phyloP scores from a whole-genome alignment of 2,113 vertebrate genomes.

The Scopus umbretta region DNA sequence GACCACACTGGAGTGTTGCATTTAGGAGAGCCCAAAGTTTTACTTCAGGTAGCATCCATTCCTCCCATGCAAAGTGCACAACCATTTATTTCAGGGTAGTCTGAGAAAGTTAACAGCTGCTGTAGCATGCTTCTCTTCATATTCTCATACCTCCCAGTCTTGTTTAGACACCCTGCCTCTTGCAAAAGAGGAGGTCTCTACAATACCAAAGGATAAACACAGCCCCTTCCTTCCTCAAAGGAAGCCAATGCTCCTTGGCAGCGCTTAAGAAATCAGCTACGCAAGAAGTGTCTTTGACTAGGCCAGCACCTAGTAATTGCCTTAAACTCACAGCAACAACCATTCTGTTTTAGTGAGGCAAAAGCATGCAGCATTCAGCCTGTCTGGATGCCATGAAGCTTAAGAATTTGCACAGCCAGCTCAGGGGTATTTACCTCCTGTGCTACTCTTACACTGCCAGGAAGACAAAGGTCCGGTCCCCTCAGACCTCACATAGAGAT shows the following conservation, averaged over 20 bases:
- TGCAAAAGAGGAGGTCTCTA: background rate
- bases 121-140: background rate
- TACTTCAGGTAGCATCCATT: background rate
- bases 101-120: background rate
- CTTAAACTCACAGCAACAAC: background rate
- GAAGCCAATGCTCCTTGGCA: background rate
- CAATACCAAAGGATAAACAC: background rate
- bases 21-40: background rate
- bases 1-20: background rate
- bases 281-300: background rate
- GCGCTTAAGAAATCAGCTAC: background rate
- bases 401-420: background rate
- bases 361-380: background rate
- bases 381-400: accelerated
- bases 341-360: accelerated
- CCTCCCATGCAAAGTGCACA: accelerated
- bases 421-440: background rate
- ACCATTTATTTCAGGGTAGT: background rate
- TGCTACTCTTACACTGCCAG: too few relatives aligned
- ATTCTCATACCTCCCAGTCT: background rate
- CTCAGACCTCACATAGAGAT: accelerated
- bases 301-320: background rate
- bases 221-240: background rate
- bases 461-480: background rate
- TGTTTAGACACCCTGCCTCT: background rate